Percentiles rank a stretch among this genome's conserved stretches.
phyloP scores from a whole-genome alignment of 2,113 vertebrate species.

The Monopterus albus region DNA sequence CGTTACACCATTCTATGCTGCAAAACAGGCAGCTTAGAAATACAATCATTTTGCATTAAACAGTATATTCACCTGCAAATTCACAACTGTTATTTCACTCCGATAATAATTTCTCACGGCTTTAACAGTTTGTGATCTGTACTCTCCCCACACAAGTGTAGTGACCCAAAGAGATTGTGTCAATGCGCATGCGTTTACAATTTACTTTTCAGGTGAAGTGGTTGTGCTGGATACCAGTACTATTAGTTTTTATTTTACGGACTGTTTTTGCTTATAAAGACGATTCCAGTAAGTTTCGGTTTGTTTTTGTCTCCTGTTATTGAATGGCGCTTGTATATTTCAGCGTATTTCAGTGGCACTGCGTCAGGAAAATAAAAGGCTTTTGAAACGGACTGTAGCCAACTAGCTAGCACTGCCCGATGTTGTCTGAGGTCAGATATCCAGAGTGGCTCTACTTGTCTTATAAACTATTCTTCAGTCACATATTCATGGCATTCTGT shows the following conservation, averaged over 20 bases:
- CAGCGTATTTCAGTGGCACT: too few relatives aligned
- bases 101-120: accelerated
- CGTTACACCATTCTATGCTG: too few relatives aligned
- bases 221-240: not conserved
- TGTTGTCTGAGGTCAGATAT: slow-evolving; percentile 8
- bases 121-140: not conserved
- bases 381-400: not conserved
- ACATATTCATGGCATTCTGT: not conserved
- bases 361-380: not conserved
- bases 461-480: not conserved
- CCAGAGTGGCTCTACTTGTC: not conserved
- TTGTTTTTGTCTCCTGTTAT: not conserved
- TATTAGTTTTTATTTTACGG: slow-evolving; percentile 53
- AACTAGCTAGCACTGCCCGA: slow-evolving; percentile 13
- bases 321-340: not conserved
- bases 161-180: not conserved
- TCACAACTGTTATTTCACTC: accelerated
- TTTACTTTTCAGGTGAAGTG: slow-evolving; percentile 20
- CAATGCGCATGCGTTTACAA: slow-evolving; percentile 32
- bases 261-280: slow-evolving; percentile 63
- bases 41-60: not conserved
- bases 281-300: slow-evolving; percentile 61
- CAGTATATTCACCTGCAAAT: accelerated
- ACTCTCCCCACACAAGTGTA: slow-evolving; percentile 7
- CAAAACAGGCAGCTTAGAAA: accelerated